Evolutionary conservation across 2,113 vertebrate species (phyloP).

Genomic region (Albula goreensis): DNA sequence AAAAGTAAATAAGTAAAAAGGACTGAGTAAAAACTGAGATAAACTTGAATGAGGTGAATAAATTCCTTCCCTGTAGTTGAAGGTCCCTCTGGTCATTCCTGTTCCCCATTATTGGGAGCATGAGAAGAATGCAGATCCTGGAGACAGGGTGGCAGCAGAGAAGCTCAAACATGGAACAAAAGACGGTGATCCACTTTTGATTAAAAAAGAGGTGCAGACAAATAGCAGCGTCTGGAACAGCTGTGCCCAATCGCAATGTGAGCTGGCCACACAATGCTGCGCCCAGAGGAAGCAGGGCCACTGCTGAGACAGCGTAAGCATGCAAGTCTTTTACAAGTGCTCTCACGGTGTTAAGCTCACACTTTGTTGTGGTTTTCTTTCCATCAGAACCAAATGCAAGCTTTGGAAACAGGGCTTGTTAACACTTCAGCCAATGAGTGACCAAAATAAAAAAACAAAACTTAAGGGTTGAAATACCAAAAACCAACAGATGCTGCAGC

Average conservation of each 20-base stretch:
- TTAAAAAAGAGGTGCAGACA: constrained; percentile 46
- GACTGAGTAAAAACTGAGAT: background rate
- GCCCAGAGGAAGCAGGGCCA: constrained; percentile 32
- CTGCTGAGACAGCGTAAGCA: background rate
- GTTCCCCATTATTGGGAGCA: constrained; percentile 18
- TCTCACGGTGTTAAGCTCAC: too few relatives aligned
- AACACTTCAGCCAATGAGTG: too few relatives aligned
- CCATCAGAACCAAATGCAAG: too few relatives aligned
- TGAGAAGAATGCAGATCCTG: constrained; percentile 46
- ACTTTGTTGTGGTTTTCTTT: too few relatives aligned
- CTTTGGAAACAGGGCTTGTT: too few relatives aligned
- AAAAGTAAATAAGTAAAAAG: background rate
- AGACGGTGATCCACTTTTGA: constrained; percentile 51
- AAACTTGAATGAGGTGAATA: background rate
- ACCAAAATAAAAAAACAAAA: too few relatives aligned
- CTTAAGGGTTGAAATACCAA: too few relatives aligned
- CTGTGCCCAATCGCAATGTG: constrained; percentile 34
- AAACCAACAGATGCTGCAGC: too few relatives aligned
- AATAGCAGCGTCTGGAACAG: constrained; percentile 33
- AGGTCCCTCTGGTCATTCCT: background rate
- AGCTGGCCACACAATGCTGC: background rate
- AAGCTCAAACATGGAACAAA: background rate
- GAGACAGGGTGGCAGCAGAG: constrained; percentile 24
- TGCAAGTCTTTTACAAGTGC: too few relatives aligned
- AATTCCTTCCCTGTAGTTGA: background rate